Evolutionary conservation across 2,113 vertebrate species (phyloP), one percentile per base, ranked within the genome.

Genomic region (Antennarius striatus): DNA sequence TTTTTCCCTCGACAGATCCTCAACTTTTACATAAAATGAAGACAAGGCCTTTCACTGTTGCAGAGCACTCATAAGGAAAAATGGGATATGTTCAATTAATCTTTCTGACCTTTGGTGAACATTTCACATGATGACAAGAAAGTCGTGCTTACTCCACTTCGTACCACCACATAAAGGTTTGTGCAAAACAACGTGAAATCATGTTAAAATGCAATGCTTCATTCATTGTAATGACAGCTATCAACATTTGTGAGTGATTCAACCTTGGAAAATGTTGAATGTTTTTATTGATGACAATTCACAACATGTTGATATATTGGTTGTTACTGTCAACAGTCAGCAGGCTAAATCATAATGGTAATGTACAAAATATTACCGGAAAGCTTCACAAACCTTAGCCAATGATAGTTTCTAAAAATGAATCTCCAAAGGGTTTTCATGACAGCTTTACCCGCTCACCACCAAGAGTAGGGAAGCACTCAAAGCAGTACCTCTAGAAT

Each of bases 11-110:
- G 46, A 85, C 80, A 73, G 53, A 73, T 84, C 82, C 55, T 73
- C 76, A 86, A 81, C 74, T 88, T 85, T 76, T 68, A 79, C 82
- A 86, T 86, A 79, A 87, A 88, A 84, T 71, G 40, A 60, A 85
- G 69, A 81, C 74, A 83, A 87, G 83, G 72, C 71, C 75, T 75
- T 58, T 77, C 42, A 57, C 51, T 79, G 67, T 71, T 63, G 59
- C 60, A 12, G 47, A 75, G 54, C 52, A 57, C 58, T 77, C 6
- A 0, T 49, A 57, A 43, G 43, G 53, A 68, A 82, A 73, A 82
- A 50, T 61, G 54, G 70, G 82, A 88, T 78, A 75, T 42, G 77
- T 77, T 81, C 67, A 88, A 80, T 73, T 78, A 80, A 78, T 80
- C 71, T 79, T 32, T 60, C 67, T 76, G 83, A 87, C 84, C 83